A percentile compares a stretch with the other conserved stretches of the same genome.
phyloP scores from a whole-genome alignment of 2,888 invertebrate genomes.

The Tethea ocularis region DNA sequence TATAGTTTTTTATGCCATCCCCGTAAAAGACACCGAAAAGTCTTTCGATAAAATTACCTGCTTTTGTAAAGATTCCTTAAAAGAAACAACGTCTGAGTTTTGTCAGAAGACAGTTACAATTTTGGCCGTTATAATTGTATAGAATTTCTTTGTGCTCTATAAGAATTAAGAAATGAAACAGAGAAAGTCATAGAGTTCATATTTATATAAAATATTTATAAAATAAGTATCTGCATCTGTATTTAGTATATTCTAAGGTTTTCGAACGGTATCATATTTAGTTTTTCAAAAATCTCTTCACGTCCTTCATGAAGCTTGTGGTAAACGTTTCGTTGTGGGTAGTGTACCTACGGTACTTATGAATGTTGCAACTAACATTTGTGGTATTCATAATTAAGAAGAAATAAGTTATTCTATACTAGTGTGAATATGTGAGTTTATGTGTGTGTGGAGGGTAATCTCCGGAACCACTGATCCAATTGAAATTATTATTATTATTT shows the following conservation, averaged over 20 bases:
- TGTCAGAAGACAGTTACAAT: conserved; percentile 80
- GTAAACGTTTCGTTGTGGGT: no score
- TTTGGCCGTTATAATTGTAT: conserved; percentile 84
- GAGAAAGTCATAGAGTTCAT: conserved; percentile 44
- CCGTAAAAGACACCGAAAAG: conserved; percentile 58
- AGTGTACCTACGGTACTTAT: no score
- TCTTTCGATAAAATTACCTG: conserved; percentile 77
- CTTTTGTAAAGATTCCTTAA: conserved; percentile 66
- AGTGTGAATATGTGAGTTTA: no score
- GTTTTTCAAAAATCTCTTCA: no score
- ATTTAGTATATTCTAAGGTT: no score
- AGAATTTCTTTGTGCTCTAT: conserved; percentile 75
- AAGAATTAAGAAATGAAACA: conserved; percentile 51
- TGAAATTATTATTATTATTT: no score
- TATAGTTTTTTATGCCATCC: conserved; percentile 57
- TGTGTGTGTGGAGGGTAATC: no score
- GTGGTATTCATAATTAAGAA: neutral
- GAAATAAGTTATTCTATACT: no score
- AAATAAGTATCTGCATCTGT: neutral
- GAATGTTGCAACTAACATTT: no score
- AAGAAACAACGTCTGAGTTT: conserved; percentile 67
- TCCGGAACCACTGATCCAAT: no score
- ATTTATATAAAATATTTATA: neutral
- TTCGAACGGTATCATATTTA: no score
- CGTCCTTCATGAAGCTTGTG: no score